Base-by-base conservation (phyloP, 2,797 vertebrate genomes). In the Propithecus perrieri region DNA sequence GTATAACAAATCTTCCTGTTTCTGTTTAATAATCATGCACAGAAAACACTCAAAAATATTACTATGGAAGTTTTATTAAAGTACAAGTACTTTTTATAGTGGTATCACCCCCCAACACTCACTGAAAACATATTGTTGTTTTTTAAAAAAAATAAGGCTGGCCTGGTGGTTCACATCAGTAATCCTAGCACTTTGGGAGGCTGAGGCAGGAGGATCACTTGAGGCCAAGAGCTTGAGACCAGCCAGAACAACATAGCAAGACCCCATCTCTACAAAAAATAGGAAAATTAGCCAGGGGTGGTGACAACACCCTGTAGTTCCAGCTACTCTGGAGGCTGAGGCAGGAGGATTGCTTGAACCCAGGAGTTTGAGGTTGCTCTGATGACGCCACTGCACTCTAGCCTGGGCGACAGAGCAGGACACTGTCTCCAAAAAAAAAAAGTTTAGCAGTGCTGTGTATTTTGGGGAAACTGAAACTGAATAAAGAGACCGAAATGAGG, bases 401-500 rank as follows among this genome's bases (percentile, higher is more conserved):
- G 26, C 63, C 63, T 33, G 33, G 33, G 63, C 7, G 15, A 65
- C 63, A 65, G 63, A 65, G 63, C 63, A 65, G 15, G 33, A n/a
- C 33, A 15, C 33, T 65, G 7, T 65, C 33, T n/a, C 63, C 3
- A 11, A 30, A 63, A 33, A 85, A 92, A 74, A 80, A 9, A 38
- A 53, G 24, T 91, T 89, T 81, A 95, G 22, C 17, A 69, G 4
- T 81, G 30, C 20, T 53, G 46, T 93, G 59, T 85, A 9, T 92
- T 90, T 94, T 59, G 20, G 55, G 15, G 61, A 35, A n/a, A 65
- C 30, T 63, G 30, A 63, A 63, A 55, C 17, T 41, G 30, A 96
- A 92, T 41, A 90, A 28, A 4, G 71, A 97, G 78, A 89, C 67
- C 94, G 9, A 94, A 96, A 85, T 72, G 33, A 91, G 35, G 22